Evolutionary conservation across 2,888 invertebrate species (phyloP).

Genomic region (Anaspis maculata): DNA sequence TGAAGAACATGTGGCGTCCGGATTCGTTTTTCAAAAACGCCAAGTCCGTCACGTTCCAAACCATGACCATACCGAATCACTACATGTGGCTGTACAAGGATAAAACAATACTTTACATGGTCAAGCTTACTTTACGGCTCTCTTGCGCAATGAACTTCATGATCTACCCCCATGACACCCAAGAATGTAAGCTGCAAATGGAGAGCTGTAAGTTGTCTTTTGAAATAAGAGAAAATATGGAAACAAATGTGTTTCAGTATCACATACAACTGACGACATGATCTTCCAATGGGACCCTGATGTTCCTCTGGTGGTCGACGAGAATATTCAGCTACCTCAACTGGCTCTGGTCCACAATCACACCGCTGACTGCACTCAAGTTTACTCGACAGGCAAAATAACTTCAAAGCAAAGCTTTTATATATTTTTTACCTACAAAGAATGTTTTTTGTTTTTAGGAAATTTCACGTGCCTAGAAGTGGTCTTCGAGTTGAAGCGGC

Average conservation of each 20-base stretch:
- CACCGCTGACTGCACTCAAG: conserved; percentile 86
- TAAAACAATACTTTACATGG: conserved; percentile 78
- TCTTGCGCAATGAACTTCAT: conserved; percentile 94
- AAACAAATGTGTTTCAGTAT: conserved; percentile 51
- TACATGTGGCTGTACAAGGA: conserved; percentile 87
- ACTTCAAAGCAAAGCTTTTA: no score
- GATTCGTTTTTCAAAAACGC: conserved; percentile 93
- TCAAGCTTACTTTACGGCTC: conserved; percentile 78
- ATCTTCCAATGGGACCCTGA: conserved; percentile 91
- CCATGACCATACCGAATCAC: conserved; percentile 91
- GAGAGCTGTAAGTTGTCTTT: conserved; percentile 77
- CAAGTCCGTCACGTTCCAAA: conserved; percentile 87
- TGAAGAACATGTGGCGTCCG: conserved; percentile 89
- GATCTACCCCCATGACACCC: conserved; percentile 90
- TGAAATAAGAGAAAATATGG: neutral
- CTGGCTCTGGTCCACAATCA: conserved; percentile 75
- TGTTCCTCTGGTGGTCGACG: conserved; percentile 80
- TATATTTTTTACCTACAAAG: no score
- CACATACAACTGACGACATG: conserved; percentile 90
- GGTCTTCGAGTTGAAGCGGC: conserved; percentile 78
- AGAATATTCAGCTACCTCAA: conserved; percentile 85
- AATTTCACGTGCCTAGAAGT: conserved; percentile 91
- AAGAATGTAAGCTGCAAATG: conserved; percentile 90
- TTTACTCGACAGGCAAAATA: conserved; percentile 89
- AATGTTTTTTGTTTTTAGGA: no score